These are phyloP conservation scores for Smittia aterrima DNA, from an alignment of 2,888 invertebrate genomes.

Conservation along the genomic window DNA sequence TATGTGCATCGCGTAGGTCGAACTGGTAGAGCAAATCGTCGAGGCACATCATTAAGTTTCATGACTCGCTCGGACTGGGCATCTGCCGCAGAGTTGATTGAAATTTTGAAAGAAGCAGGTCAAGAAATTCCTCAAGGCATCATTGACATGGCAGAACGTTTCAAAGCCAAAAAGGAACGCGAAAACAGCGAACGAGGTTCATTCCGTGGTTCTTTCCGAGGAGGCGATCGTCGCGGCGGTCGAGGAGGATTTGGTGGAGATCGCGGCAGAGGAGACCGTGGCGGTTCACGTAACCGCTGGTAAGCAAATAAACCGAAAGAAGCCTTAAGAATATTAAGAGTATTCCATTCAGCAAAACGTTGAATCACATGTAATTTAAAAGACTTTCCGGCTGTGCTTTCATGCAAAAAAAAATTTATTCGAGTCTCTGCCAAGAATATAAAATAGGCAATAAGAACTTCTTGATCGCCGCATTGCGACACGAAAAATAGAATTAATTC, in stretches of 20 bases:
- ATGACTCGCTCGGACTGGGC: conserved; percentile 80
- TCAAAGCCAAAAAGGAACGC: conserved; percentile 65
- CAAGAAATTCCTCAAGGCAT: conserved; percentile 80
- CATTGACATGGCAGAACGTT: conserved; percentile 72
- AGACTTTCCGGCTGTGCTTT: conserved; percentile 3
- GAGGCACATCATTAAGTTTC: conserved; percentile 79
- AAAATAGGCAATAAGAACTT: background rate
- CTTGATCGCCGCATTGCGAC: no score
- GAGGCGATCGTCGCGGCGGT: background rate
- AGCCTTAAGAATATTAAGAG: background rate
- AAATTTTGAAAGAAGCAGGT: conserved; percentile 81
- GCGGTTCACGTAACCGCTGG: background rate
- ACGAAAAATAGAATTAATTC: no score
- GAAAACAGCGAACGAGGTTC: conserved; percentile 56
- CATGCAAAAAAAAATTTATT: background rate
- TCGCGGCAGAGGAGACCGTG: background rate
- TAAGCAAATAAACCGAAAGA: background rate
- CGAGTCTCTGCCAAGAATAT: background rate
- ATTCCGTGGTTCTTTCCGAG: conserved; percentile 47
- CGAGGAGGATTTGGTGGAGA: background rate
- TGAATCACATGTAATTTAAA: background rate
- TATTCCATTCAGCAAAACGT: no score
- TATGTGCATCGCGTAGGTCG: conserved; percentile 96
- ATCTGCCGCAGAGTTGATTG: conserved; percentile 76
- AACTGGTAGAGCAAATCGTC: conserved; percentile 87